Conservation (phyloP, 2,888 invertebrate species). For the Plagodis pulveraria region DNA sequence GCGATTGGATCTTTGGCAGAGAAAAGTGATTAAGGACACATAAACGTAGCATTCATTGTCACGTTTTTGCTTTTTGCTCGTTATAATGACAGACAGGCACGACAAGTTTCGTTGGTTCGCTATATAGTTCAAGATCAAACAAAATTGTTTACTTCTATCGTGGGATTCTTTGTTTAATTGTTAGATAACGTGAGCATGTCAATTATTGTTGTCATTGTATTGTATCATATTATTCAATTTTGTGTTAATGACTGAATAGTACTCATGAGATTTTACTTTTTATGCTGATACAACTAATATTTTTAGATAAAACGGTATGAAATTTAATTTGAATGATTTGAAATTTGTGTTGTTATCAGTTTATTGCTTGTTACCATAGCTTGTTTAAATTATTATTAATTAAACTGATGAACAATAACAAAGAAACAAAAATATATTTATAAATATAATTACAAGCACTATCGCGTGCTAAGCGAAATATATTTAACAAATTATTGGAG, state of each 20-base stretch:
- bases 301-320: too few species aligned
- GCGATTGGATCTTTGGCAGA: constrained; percentile 25
- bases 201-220: constrained; percentile 15
- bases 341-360: too few species aligned
- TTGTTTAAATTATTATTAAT: too few species aligned
- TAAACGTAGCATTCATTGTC: constrained; percentile 16
- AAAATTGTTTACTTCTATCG: constrained; percentile 21
- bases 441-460: too few species aligned
- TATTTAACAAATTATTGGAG: too few species aligned
- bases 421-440: too few species aligned
- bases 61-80: constrained; percentile 29
- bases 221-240: constrained; percentile 26
- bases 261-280: too few species aligned
- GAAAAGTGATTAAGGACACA: constrained; percentile 11
- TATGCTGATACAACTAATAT: too few species aligned
- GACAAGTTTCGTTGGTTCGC: constrained; percentile 28
- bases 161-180: constrained; percentile 25
- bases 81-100: constrained; percentile 36
- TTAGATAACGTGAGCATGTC: constrained; percentile 19
- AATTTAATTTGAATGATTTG: too few species aligned
- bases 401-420: too few species aligned
- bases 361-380: too few species aligned
- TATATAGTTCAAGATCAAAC: constrained; percentile 36
- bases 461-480: too few species aligned
- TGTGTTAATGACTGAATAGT: constrained; percentile 21